Conservation (phyloP, 2,888 invertebrate genomes). For the Harpagoxenus sublaevis region DNA sequence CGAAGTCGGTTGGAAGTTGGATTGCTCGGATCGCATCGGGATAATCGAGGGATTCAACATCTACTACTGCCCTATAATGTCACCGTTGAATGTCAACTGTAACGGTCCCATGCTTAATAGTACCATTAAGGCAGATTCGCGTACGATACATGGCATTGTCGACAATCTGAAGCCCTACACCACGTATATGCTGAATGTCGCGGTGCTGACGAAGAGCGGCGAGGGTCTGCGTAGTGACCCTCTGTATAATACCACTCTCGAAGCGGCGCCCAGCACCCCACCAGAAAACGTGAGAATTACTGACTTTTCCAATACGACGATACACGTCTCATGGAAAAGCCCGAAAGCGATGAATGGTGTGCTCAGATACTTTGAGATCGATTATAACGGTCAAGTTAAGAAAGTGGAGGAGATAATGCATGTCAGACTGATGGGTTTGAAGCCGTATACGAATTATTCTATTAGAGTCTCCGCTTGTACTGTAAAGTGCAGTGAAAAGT, state of each 20-base stretch:
- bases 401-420: constrained; percentile 75
- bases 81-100: constrained; percentile 88
- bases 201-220: constrained; percentile 88
- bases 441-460: constrained; percentile 89
- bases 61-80: constrained; percentile 90
- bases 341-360: constrained; percentile 92
- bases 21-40: constrained; percentile 91
- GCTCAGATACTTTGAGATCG: constrained; percentile 90
- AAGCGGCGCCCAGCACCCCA: constrained; percentile 89
- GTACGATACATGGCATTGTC: constrained; percentile 88
- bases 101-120: constrained; percentile 86
- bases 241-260: constrained; percentile 90
- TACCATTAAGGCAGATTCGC: constrained; percentile 87
- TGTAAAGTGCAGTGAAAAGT: constrained; percentile 88
- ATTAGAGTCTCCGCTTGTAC: constrained; percentile 92
- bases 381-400: constrained; percentile 84
- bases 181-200: constrained; percentile 91
- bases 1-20: constrained; percentile 92
- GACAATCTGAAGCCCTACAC: constrained; percentile 91
- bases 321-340: constrained; percentile 90
- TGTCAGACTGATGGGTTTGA: constrained; percentile 77
- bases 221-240: constrained; percentile 89
- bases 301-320: constrained; percentile 89
- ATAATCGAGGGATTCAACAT: constrained; percentile 92
- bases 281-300: constrained; percentile 89